Conservation (phyloP, 2,888 invertebrate species). For the Selenia dentaria region DNA sequence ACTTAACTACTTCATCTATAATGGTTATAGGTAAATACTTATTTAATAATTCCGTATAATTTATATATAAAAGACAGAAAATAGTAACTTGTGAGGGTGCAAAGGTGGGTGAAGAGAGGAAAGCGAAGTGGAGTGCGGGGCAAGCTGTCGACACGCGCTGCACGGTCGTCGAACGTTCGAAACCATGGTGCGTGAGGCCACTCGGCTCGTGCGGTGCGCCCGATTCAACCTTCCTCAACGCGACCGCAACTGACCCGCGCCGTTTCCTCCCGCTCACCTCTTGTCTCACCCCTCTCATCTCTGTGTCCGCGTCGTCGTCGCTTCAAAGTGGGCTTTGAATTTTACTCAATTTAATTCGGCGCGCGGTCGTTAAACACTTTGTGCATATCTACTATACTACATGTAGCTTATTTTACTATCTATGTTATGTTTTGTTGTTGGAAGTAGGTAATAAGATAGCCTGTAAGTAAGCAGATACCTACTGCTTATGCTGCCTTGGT, state of each 20-base stretch:
- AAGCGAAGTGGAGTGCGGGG: conserved; percentile 54
- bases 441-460: no score
- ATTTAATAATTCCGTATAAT: no score
- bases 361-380: conserved; percentile 9
- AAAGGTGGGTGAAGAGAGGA: conserved; percentile 34
- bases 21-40: no score
- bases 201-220: conserved; percentile 80
- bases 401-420: no score
- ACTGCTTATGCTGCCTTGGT: no score
- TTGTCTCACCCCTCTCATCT: conserved; percentile 27
- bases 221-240: conserved; percentile 84
- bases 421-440: no score
- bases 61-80: no score
- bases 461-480: no score
- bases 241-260: conserved; percentile 83
- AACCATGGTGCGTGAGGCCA: conserved; percentile 72
- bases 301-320: conserved; percentile 27
- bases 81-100: conserved; percentile 41
- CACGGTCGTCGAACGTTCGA: conserved; percentile 80
- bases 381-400: no score
- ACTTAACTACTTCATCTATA: no score
- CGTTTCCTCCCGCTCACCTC: conserved; percentile 33
- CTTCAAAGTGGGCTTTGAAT: conserved; percentile 32
- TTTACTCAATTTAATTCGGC: conserved; percentile 21
- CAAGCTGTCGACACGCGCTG: conserved; percentile 81